Base-by-base conservation (phyloP, 2,797 vertebrate species). In the Amphiprion clarkii region DNA sequence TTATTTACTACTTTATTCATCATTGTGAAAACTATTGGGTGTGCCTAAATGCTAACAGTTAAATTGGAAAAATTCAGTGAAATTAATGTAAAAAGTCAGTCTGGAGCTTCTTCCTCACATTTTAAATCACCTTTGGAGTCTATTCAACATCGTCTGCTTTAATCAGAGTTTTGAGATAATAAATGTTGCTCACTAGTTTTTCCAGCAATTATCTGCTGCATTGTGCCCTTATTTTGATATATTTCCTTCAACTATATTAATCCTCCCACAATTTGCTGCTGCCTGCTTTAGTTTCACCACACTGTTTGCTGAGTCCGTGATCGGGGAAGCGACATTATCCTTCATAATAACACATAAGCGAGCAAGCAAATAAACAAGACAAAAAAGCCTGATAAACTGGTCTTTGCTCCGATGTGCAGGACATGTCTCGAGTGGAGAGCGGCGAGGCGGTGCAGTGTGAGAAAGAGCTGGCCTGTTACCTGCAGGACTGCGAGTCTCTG, bases 401-500 rank as follows among this genome's bases (percentile, higher is more conserved):
- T 48, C 4, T 13, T 1, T 67, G 3, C 57, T 36, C 3, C 21
- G 31, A 0, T 74, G 29, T 61, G 0, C 88, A 99, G 98, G 98
- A 99, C 7, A 95, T 97, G 78, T 96, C 97, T 66, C 96, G 96
- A 33, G 84, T 97, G 87, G 98, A 99, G 95, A 96, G 95, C 0
- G 96, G 97, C 0, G 96, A 98, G 75, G 83, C 88, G 0, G 96
- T 96, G 72, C 96, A 96, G 78, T 96, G 97, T 3, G 98, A 99
- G 74, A 85, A 93, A 0, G 97, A 99, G 6, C 95, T 99, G 79
- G 94, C 96, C 9, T 85, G 95, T 72, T 98, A 97, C 84, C 95
- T 99, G 85, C 97, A 97, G 81, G 98, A 99, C 89, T 97, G 97
- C 0, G 97, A 99, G 86, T 90, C 91, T 77, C 95, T 99, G 53